Percentiles rank a stretch among this genome's conserved stretches.
Evolutionary conservation across 2,888 invertebrate genomes (phyloP).

Genomic region (Epistrophe eligans): DNA sequence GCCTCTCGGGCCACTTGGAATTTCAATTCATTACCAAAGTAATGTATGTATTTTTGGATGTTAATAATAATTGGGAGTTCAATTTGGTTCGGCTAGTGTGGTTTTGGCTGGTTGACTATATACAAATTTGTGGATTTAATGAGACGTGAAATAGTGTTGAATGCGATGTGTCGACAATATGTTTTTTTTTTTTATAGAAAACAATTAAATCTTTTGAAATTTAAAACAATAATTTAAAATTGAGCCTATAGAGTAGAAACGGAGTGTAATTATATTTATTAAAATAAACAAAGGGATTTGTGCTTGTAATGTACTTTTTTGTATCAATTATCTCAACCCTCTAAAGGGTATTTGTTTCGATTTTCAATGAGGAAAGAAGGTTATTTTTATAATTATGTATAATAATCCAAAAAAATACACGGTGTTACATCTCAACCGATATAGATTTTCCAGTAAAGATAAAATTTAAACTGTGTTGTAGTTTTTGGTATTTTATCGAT

Average conservation of each 20-base stretch:
- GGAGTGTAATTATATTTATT: no score
- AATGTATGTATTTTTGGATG: slow-evolving; percentile 28
- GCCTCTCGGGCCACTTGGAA: slow-evolving; percentile 43
- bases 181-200: neutral
- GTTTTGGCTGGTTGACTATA: neutral
- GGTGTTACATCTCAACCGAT: no score
- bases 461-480: no score
- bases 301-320: no score
- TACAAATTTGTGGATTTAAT: slow-evolving; percentile 13
- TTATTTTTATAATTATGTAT: no score
- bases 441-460: no score
- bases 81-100: neutral
- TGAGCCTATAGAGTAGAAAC: neutral
- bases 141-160: slow-evolving; percentile 16
- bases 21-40: slow-evolving; percentile 23
- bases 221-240: neutral
- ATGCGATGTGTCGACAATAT: neutral
- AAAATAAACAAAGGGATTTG: no score
- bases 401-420: no score
- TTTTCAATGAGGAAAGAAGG: no score
- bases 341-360: no score
- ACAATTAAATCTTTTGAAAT: neutral
- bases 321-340: no score
- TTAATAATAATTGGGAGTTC: slow-evolving; percentile 5
- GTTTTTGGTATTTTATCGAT: no score